Conservation (phyloP, 37 sponge, comb jelly and placozoan species). For the Halichondria panicea region DNA sequence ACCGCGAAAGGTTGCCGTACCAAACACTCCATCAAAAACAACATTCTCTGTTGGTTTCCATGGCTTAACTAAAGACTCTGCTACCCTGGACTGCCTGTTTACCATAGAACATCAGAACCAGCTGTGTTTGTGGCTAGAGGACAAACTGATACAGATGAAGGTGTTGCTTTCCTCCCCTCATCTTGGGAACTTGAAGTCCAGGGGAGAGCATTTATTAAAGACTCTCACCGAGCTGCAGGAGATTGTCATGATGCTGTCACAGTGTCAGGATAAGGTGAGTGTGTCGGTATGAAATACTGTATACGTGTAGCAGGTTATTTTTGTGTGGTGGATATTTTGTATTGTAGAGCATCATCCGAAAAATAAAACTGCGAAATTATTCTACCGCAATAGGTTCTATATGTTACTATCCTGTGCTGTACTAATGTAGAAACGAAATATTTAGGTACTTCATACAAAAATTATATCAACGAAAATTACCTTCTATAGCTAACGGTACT, state of each 20-base stretch:
- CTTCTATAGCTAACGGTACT: too few species aligned
- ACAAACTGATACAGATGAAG: constrained; percentile 49
- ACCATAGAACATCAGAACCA: constrained; percentile 31
- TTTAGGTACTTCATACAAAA: too few species aligned
- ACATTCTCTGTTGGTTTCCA: constrained; percentile 20
- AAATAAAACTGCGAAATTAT: not conserved
- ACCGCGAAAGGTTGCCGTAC: not conserved
- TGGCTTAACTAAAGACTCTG: not conserved
- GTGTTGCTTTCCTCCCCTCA: constrained; percentile 42
- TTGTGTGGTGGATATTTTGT: not conserved
- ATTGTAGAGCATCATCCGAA: not conserved
- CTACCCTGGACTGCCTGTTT: constrained; percentile 3
- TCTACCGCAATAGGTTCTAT: not conserved
- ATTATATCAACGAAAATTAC: too few species aligned
- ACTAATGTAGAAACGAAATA: too few species aligned
- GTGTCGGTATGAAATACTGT: not conserved
- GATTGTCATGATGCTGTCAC: constrained; percentile 16
- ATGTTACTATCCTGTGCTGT: not conserved
- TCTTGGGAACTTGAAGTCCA: constrained; percentile 19
- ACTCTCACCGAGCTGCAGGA: constrained; percentile 46
- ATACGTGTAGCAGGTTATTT: too few species aligned
- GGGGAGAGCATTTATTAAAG: constrained; percentile 16
- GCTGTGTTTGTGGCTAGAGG: constrained; percentile 33
- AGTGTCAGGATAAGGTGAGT: constrained; percentile 65
- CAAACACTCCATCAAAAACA: constrained; percentile 1